phyloP scores from a whole-genome alignment of 1,140 invertebrate species.

The Anadara kagoshimensis region DNA sequence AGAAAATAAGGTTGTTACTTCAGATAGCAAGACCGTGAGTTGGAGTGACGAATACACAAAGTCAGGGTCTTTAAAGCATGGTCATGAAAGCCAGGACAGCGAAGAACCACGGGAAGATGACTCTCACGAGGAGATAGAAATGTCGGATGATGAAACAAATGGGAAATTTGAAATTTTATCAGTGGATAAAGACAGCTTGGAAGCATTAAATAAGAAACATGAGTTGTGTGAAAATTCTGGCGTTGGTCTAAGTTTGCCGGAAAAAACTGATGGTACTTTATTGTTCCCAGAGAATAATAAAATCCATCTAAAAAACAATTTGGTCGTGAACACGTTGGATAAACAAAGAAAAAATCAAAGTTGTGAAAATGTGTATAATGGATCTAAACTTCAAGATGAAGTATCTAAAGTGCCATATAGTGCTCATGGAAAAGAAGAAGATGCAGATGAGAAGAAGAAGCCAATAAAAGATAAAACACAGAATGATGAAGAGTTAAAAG shows the following conservation, averaged over 20 bases:
- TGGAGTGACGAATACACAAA: slow-evolving; percentile 31
- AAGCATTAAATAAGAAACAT: slow-evolving; percentile 6
- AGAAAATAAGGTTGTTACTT: slow-evolving; percentile 8
- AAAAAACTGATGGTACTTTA: not conserved
- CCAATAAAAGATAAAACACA: no score
- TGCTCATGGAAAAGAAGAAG: no score
- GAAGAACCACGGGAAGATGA: slow-evolving; percentile 40
- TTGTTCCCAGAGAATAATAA: not conserved
- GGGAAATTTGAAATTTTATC: slow-evolving; percentile 12
- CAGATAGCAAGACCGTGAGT: slow-evolving; percentile 36
- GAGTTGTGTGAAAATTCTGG: slow-evolving; percentile 8
- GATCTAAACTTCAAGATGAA: no score
- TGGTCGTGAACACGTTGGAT: not conserved
- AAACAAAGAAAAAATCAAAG: no score
- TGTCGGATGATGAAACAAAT: slow-evolving; percentile 12
- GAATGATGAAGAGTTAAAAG: no score
- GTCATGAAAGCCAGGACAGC: slow-evolving; percentile 22
- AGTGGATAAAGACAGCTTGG: not conserved
- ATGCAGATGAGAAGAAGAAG: no score
- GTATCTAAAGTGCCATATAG: no score
- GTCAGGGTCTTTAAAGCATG: not conserved
- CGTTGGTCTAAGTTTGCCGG: not conserved
- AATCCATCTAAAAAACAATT: not conserved
- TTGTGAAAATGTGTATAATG: no score
- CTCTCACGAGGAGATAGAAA: not conserved